Percentiles rank a stretch among this genome's conserved stretches.
Evolutionary conservation across 2,888 invertebrate species (phyloP).

Genomic region (Tromatobia lineatoria): DNA sequence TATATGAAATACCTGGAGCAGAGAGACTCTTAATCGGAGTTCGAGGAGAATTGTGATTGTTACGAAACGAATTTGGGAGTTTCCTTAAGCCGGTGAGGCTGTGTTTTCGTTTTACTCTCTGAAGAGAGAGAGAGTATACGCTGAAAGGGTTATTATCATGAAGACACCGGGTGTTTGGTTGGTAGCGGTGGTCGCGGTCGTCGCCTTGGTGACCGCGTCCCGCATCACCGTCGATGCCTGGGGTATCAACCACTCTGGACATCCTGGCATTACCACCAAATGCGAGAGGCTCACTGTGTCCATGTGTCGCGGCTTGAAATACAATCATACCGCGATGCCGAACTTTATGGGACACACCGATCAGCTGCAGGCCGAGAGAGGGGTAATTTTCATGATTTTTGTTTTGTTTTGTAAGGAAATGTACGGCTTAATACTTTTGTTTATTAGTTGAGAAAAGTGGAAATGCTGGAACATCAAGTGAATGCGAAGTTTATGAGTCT

Average conservation of each 20-base stretch:
- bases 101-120: neutral
- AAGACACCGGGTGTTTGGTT: constrained; percentile 72
- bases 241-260: constrained; percentile 86
- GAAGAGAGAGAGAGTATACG: neutral
- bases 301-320: constrained; percentile 93
- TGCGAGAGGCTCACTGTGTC: constrained; percentile 93
- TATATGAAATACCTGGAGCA: constrained; percentile 38
- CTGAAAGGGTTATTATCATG: constrained; percentile 23
- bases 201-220: constrained; percentile 68
- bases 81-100: neutral
- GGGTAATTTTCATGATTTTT: constrained; percentile 87
- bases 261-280: constrained; percentile 85
- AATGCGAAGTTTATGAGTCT: no score
- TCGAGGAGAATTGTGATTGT: constrained; percentile 7
- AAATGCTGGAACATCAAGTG: no score
- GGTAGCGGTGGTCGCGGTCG: constrained; percentile 79
- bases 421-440: neutral
- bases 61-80: constrained; percentile 9
- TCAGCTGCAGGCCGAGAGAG: constrained; percentile 93
- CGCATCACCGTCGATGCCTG: constrained; percentile 72
- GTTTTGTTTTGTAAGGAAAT: neutral
- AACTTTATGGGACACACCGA: constrained; percentile 93
- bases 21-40: constrained; percentile 43
- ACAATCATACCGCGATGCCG: constrained; percentile 95
- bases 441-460: no score